Percentiles rank a stretch among this genome's conserved stretches.
Evolutionary conservation across 2,888 invertebrate genomes (phyloP).

Genomic region (Arge pagana): DNA sequence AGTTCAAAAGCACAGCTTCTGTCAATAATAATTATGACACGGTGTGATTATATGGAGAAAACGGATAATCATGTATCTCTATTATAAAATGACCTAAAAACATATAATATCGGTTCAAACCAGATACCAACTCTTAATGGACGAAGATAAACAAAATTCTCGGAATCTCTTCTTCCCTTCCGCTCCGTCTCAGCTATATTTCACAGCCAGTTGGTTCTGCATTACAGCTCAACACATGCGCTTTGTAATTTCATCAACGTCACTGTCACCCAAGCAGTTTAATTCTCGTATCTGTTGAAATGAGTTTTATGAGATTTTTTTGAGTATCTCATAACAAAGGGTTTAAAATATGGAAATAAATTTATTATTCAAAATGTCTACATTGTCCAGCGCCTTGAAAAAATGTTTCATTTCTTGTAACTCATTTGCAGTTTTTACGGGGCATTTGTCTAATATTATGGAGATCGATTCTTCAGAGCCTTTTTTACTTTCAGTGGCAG

Average conservation of each 20-base stretch:
- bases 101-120: neutral
- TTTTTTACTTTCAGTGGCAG: neutral
- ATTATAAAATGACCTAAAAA: neutral
- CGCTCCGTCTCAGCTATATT: slow-evolving; percentile 8
- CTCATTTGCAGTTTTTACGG: neutral
- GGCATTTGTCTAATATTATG: slow-evolving; percentile 9
- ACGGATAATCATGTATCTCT: neutral
- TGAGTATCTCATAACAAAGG: neutral
- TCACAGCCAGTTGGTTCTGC: neutral
- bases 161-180: slow-evolving; percentile 4
- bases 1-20: slow-evolving; percentile 8
- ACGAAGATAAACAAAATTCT: slow-evolving; percentile 2
- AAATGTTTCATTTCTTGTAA: neutral
- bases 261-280: slow-evolving; percentile 5
- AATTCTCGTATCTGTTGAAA: slow-evolving; percentile 4
- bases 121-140: slow-evolving; percentile 3
- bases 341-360: neutral
- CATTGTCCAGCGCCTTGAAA: neutral
- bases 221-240: slow-evolving; percentile 6
- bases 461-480: neutral
- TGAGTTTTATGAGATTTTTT: too few relatives aligned
- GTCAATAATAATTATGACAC: slow-evolving; percentile 1
- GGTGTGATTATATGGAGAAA: neutral
- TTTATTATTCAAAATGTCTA: neutral
- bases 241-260: neutral